Evolutionary conservation across 2,888 invertebrate genomes (phyloP), one percentile per base, ranked within the genome.

Genomic region (Hydroisotoma schaefferi): DNA sequence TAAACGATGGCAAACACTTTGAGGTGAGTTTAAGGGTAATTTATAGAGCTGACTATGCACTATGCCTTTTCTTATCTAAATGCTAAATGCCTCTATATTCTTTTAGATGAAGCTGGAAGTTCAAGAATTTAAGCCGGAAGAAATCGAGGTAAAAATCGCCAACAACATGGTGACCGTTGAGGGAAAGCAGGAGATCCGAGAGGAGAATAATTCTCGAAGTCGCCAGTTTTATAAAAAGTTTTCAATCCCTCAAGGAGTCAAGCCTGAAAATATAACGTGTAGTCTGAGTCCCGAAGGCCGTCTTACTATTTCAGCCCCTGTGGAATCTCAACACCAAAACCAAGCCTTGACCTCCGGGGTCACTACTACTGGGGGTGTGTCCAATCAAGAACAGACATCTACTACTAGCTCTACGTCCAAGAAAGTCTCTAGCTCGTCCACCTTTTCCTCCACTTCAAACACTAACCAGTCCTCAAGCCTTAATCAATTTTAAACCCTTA

Each of bases 401-500:
- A 46, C 46, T 5, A n/a, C n/a, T n/a, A n/a, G n/a, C n/a, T 23
- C 46, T n/a, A 28, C 49, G 18, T 15, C 25, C 2, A 49, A 49
- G 49, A 49, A 49, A 49, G 49, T 49, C 8, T n/a, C n/a, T n/a
- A n/a, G n/a, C n/a, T n/a, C 47, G 26, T 29, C 27, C 3, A 49
- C 49, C 28, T 49, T 49, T 26, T 46, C 46, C n/a, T 46, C 46
- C 27, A 49, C 49, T 4, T 28, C 49, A 15, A 25, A 15, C n/a
- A 25, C 43, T 6, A 43, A 20, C 28, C 28, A 27, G 4, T 22
- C 28, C 18, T 10, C 33, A 33, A 33, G 33, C 33, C 33, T n/a
- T n/a, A n/a, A n/a, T n/a, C n/a, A n/a, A n/a, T n/a, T n/a, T n/a
- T n/a, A n/a, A n/a, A n/a, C n/a, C n/a, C n/a, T n/a, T n/a, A n/a